Evolutionary conservation across 2,797 vertebrate genomes (phyloP).

Genomic region (Hybognathus amarus): DNA sequence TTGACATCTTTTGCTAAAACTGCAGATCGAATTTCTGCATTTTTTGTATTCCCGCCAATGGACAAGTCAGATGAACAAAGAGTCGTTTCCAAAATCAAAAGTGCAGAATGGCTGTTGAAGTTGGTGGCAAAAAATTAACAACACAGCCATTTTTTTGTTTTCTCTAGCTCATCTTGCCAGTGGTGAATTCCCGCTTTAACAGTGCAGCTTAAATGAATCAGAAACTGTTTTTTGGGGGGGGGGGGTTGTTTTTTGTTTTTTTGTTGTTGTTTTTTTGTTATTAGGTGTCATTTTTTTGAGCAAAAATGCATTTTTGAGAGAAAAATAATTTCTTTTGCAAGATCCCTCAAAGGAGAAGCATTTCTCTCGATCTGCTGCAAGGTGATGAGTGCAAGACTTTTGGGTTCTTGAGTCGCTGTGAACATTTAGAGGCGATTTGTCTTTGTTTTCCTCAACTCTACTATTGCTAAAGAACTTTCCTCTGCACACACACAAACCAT

Average conservation of each 20-base stretch:
- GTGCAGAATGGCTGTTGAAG: not conserved
- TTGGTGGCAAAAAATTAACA: not conserved
- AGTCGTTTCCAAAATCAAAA: not conserved
- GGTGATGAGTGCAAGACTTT: not conserved
- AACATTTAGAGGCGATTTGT: not conserved
- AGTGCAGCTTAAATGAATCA: constrained; percentile 26
- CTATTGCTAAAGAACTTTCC: constrained; percentile 3
- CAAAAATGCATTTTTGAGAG: not conserved
- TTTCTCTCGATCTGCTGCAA: not conserved
- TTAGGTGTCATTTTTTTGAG: constrained; percentile 12
- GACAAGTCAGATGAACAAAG: not conserved
- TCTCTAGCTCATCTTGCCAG: not conserved
- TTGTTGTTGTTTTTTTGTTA: too few relatives aligned
- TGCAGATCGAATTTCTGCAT: not conserved
- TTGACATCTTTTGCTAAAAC: not conserved
- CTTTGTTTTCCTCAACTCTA: not conserved
- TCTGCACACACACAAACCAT: constrained; percentile 21
- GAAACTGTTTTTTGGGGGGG: too few relatives aligned
- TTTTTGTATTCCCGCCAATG: not conserved
- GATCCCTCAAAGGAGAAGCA: not conserved
- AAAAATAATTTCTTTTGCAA: not conserved
- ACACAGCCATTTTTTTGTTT: not conserved
- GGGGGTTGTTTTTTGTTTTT: too few relatives aligned
- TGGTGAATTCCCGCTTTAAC: not conserved
- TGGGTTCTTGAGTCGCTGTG: not conserved